phyloP scores from a whole-genome alignment of 2,888 invertebrate species.

The Catocala sponsa region DNA sequence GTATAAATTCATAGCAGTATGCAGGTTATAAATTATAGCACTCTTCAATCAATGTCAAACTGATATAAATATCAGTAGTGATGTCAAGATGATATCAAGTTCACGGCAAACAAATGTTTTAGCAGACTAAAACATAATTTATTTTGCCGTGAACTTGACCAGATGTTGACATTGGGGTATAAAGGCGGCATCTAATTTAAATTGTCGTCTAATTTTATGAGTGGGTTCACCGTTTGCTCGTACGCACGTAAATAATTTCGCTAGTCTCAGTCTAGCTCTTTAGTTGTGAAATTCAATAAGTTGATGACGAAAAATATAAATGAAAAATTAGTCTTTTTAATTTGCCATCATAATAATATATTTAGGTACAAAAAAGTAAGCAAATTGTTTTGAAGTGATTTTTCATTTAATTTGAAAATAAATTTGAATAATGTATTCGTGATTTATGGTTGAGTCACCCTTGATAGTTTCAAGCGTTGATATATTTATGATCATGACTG shows the following conservation, averaged over 20 bases:
- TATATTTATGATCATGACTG: slow-evolving; percentile 34
- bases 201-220: slow-evolving; percentile 11
- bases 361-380: not conserved
- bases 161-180: slow-evolving; percentile 15
- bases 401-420: not conserved
- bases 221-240: not conserved
- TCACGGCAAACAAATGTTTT: too few relatives aligned
- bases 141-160: slow-evolving; percentile 40
- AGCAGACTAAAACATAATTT: slow-evolving; percentile 1
- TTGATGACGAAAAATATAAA: too few relatives aligned
- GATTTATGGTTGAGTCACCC: slow-evolving; percentile 22
- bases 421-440: slow-evolving; percentile 7
- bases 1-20: too few relatives aligned
- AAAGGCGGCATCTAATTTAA: slow-evolving; percentile 33
- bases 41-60: slow-evolving; percentile 1
- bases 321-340: too few relatives aligned
- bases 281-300: too few relatives aligned
- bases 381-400: not conserved
- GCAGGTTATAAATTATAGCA: not conserved
- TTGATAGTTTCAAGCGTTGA: slow-evolving; percentile 15
- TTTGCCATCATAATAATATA: too few relatives aligned
- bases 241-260: not conserved
- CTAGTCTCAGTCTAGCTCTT: not conserved
- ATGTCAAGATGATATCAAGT: too few relatives aligned
- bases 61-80: slow-evolving; percentile 4